These are phyloP conservation scores for Epiblema foenella DNA, from an alignment of 2,888 invertebrate genomes.

Conservation along the genomic window DNA sequence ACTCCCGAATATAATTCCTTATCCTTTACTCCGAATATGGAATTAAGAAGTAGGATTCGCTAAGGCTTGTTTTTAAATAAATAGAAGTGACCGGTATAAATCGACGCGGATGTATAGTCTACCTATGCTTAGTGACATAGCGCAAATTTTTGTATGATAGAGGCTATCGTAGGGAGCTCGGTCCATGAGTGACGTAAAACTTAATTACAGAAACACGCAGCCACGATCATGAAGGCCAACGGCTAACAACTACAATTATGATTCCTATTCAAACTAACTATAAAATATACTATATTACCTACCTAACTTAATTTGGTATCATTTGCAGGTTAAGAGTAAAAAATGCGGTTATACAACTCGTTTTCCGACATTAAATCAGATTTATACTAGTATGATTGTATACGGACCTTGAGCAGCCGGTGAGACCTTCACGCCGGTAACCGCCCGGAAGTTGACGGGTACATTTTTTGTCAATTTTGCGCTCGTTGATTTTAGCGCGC, in stretches of 20 bases:
- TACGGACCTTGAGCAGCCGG: slow-evolving; percentile 81
- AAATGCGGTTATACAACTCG: slow-evolving; percentile 72
- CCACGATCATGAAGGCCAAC: slow-evolving; percentile 75
- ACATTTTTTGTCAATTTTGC: slow-evolving; percentile 81
- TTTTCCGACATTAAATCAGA: slow-evolving; percentile 77
- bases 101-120: slow-evolving; percentile 30
- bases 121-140: slow-evolving; percentile 67
- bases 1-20: not conserved
- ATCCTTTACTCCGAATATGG: slow-evolving; percentile 17
- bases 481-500: slow-evolving; percentile 79
- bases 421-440: slow-evolving; percentile 83
- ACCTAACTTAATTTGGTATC: slow-evolving; percentile 66
- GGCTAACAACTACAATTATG: slow-evolving; percentile 77
- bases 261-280: slow-evolving; percentile 67
- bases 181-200: slow-evolving; percentile 81
- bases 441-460: slow-evolving; percentile 83
- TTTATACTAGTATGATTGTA: slow-evolving; percentile 82
- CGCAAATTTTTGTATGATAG: slow-evolving; percentile 71
- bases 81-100: slow-evolving; percentile 33
- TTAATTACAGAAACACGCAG: slow-evolving; percentile 81
- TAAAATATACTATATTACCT: slow-evolving; percentile 69
- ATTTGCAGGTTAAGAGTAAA: slow-evolving; percentile 68
- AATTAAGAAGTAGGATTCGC: slow-evolving; percentile 27
- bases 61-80: slow-evolving; percentile 35
- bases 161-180: slow-evolving; percentile 80